Base-by-base conservation (phyloP, 2,888 invertebrate species). In the Himalopsyche japonica region DNA sequence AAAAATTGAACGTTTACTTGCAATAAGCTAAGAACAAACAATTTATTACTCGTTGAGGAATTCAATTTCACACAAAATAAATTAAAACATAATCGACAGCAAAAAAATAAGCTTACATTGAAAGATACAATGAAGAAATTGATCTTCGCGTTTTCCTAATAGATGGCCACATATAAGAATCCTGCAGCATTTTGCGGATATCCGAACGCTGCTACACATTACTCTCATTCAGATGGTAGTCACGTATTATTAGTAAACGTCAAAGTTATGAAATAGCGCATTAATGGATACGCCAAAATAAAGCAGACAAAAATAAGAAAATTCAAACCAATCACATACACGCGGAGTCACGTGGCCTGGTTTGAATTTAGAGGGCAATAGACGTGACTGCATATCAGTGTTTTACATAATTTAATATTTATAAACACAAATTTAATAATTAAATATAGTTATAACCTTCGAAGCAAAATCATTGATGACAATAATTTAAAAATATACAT, bases 331-430 rank as follows among this genome's bases (percentile, higher is more conserved):
- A 82, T 24, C 32, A 27, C 49, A 82, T 8, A 76, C 70, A 70
- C 82, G 57, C 30, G 48, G 30, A 8, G 79, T 70, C 70, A 70
- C 82, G 82, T 79, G 82, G 43, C 24, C 24, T 12, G 43, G 15
- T 82, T 78, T 24, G 79, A 32, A 82, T 82, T 70, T 82, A 79
- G 82, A 82, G 79, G 70, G 79, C 70, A 82, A 82, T 76, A 82
- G 79, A 70, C 70, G 47, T 64, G 48, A 76, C 79, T 79, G 79
- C 27, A 10, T 27, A 12, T 0, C 8, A 30, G 27, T 37, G 15
- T 12, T 12, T 43, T 3, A 2, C 15, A 43, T 2, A 15, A 15
- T 15, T 43, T 43, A 15, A 43, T 1, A 2, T 15, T 2, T 15
- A 43, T 15, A 12, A 43, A 3, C 2, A 15, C 43, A 3, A 1